These are phyloP conservation scores for Ormia ochracea DNA, from an alignment of 2,888 invertebrate species.

Conservation along the genomic window DNA sequence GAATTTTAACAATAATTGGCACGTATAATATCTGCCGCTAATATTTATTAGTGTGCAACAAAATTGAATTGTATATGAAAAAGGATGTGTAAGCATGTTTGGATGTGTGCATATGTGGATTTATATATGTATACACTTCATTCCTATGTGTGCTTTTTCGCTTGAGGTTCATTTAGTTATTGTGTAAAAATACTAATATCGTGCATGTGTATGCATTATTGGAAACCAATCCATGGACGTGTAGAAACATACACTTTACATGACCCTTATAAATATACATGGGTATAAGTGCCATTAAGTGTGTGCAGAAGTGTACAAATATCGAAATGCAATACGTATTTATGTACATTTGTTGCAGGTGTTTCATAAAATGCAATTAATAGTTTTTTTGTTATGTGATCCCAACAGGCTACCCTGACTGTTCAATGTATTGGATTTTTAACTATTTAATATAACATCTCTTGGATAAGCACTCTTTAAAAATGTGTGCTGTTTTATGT, in stretches of 20 bases:
- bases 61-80: conserved; percentile 39
- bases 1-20: conserved; percentile 48
- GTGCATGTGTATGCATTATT: neutral
- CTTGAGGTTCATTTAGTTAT: too few species aligned
- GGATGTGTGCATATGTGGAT: neutral
- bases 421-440: too few species aligned
- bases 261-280: neutral
- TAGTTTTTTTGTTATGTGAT: too few species aligned
- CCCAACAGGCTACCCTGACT: too few species aligned
- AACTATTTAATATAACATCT: neutral
- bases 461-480: neutral
- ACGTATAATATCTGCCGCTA: conserved; percentile 46
- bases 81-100: neutral
- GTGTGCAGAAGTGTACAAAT: neutral
- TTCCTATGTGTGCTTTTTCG: too few species aligned
- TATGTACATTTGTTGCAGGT: neutral
- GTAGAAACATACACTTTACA: neutral
- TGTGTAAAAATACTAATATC: too few species aligned
- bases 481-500: neutral
- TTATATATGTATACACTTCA: neutral
- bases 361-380: neutral
- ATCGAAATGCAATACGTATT: neutral
- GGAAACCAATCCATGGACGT: neutral
- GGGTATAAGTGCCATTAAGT: conserved; percentile 9
- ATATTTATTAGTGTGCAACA: conserved; percentile 45